Percentiles rank a stretch among this genome's conserved stretches.
Evolutionary conservation across 1,140 invertebrate species (phyloP).

Genomic region (Scaptomyza pallida): DNA sequence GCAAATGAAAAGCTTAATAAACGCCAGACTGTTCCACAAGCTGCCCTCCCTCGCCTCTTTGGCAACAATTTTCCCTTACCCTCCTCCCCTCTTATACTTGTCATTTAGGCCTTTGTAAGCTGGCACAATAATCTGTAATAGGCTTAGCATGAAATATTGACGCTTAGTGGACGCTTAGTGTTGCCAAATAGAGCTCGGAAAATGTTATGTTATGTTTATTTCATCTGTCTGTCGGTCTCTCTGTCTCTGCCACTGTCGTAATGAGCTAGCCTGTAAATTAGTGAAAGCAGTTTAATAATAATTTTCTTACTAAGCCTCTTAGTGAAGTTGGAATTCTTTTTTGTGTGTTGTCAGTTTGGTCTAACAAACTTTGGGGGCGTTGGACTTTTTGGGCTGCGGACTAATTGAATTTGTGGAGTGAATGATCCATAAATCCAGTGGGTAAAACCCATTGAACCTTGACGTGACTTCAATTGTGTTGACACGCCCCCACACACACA

Average conservation of each 20-base stretch:
- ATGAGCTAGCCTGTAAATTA: conserved; percentile 63
- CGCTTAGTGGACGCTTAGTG: conserved; percentile 76
- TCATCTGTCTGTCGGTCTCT: not conserved
- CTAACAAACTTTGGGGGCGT: conserved; percentile 43
- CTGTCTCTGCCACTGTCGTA: conserved; percentile 23
- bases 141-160: conserved; percentile 81
- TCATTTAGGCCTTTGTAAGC: conserved; percentile 70
- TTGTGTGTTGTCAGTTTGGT: conserved; percentile 8
- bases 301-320: conserved; percentile 51
- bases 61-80: conserved; percentile 34
- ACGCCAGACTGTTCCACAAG: conserved; percentile 7
- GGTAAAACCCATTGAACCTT: conserved; percentile 59
- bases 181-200: conserved; percentile 68
- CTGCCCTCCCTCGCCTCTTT: not conserved
- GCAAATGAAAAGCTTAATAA: conserved; percentile 59
- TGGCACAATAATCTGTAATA: conserved; percentile 81
- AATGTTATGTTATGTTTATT: conserved; percentile 51
- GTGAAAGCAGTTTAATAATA: conserved; percentile 76
- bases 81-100: no score
- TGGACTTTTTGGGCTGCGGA: conserved; percentile 18
- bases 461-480: conserved; percentile 46
- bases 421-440: conserved; percentile 36
- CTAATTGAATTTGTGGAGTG: conserved; percentile 63
- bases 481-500: conserved; percentile 63
- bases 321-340: conserved; percentile 14